A percentile compares a stretch with the other conserved stretches of the same genome.
Evolutionary conservation across 2,888 invertebrate species (phyloP).

Genomic region (Netelia melanura): DNA sequence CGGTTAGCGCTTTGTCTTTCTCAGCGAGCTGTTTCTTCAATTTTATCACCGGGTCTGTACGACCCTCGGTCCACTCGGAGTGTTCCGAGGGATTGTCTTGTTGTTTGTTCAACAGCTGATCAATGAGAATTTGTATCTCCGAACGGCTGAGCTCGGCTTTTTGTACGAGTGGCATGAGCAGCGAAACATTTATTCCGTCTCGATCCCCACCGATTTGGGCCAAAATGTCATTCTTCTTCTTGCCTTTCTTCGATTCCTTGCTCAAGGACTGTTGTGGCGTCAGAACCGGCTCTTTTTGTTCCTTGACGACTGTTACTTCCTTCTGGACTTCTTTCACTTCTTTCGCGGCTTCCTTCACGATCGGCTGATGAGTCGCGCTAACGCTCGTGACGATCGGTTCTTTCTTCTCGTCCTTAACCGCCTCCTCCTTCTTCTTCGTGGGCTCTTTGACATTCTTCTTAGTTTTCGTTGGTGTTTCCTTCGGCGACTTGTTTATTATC

Average conservation of each 20-base stretch:
- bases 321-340: constrained; percentile 78
- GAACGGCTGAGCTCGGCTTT: constrained; percentile 93
- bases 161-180: constrained; percentile 91
- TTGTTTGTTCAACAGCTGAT: constrained; percentile 95
- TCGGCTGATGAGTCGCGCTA: constrained; percentile 66
- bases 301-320: constrained; percentile 75
- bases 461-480: constrained; percentile 81
- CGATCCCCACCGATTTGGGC: constrained; percentile 88
- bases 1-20: constrained; percentile 91
- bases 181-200: constrained; percentile 89
- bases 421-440: constrained; percentile 77
- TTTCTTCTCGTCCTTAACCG: constrained; percentile 78
- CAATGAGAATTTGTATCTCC: constrained; percentile 95
- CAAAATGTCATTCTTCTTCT: constrained; percentile 87
- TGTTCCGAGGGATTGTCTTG: constrained; percentile 90
- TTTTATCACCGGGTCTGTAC: constrained; percentile 93
- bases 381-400: constrained; percentile 65
- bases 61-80: constrained; percentile 95
- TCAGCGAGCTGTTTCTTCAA: constrained; percentile 95
- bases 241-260: constrained; percentile 85
- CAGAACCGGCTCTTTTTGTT: constrained; percentile 75
- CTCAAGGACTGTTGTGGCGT: constrained; percentile 66
- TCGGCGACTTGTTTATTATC: constrained; percentile 80
- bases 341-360: constrained; percentile 74
- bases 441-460: constrained; percentile 79